phyloP scores from a whole-genome alignment of 2,888 invertebrate genomes.

The Papilio protenor region DNA sequence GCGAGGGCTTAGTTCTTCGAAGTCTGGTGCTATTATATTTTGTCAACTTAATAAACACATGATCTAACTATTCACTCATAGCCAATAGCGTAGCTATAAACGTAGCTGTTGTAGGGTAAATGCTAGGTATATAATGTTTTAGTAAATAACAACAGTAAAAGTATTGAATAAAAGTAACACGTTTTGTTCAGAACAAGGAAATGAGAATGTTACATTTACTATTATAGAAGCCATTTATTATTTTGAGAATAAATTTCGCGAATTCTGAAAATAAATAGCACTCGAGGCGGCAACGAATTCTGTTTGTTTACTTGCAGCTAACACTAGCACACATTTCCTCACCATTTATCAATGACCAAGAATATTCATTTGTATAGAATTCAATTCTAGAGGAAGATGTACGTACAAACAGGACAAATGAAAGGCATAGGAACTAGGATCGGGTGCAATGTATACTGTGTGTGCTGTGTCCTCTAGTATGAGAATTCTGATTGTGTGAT shows the following conservation, averaged over 20 bases:
- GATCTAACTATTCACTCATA: neutral
- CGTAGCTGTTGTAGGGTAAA: no score
- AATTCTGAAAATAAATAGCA: constrained; percentile 14
- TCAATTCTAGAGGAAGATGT: neutral
- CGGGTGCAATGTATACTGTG: no score
- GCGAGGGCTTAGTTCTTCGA: neutral
- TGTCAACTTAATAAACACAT: neutral
- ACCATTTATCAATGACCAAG: neutral
- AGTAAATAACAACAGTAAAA: neutral
- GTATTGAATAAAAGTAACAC: neutral
- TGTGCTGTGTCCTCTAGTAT: neutral
- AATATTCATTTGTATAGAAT: neutral
- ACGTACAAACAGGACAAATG: no score
- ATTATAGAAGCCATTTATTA: neutral
- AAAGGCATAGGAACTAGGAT: no score
- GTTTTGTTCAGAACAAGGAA: neutral
- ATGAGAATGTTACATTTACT: neutral
- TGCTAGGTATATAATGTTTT: neutral
- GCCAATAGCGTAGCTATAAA: neutral
- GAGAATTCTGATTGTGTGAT: no score
- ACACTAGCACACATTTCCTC: neutral
- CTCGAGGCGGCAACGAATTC: neutral
- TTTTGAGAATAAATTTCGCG: constrained; percentile 11
- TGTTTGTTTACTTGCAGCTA: neutral
- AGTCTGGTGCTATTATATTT: neutral